These are phyloP conservation scores for Microcebus griseorufus DNA, from an alignment of 2,113 vertebrate species.

Conservation along the genomic window DNA sequence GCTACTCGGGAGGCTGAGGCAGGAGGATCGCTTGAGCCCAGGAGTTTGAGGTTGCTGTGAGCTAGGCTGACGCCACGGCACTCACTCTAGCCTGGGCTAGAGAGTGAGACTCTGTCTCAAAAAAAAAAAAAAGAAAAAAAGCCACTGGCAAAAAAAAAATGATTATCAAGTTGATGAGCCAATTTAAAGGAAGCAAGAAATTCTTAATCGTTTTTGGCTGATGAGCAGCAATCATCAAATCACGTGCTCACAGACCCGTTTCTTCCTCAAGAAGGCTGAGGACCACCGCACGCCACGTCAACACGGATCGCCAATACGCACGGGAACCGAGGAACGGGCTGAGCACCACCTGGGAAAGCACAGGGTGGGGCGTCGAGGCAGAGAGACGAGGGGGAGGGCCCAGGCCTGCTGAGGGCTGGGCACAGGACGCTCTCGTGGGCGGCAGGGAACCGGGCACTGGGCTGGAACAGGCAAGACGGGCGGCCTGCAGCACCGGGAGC, in stretches of 20 bases:
- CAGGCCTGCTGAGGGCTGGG: too few relatives aligned
- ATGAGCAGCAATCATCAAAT: not conserved
- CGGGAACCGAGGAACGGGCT: not conserved
- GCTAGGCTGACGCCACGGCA: too few relatives aligned
- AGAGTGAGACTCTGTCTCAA: too few relatives aligned
- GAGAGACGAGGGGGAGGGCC: too few relatives aligned
- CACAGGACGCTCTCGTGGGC: not conserved
- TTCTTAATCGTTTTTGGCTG: not conserved
- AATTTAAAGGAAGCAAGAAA: not conserved
- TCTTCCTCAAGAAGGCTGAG: not conserved
- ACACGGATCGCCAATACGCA: too few relatives aligned
- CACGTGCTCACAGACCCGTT: not conserved
- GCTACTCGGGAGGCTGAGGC: too few relatives aligned
- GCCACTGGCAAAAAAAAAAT: not conserved
- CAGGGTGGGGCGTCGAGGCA: too few relatives aligned
- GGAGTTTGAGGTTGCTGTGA: too few relatives aligned
- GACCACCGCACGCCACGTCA: fast-evolving
- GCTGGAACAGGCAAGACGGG: not conserved
- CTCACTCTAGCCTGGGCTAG: too few relatives aligned
- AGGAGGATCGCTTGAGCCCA: too few relatives aligned
- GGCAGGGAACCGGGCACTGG: not conserved
- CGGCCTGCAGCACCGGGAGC: too few relatives aligned
- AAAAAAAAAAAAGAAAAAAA: not conserved
- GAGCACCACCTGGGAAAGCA: not conserved
- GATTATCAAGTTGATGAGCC: not conserved